phyloP scores from a whole-genome alignment of 1,140 invertebrate species.

The Aphaenogaster ashmeadi region DNA sequence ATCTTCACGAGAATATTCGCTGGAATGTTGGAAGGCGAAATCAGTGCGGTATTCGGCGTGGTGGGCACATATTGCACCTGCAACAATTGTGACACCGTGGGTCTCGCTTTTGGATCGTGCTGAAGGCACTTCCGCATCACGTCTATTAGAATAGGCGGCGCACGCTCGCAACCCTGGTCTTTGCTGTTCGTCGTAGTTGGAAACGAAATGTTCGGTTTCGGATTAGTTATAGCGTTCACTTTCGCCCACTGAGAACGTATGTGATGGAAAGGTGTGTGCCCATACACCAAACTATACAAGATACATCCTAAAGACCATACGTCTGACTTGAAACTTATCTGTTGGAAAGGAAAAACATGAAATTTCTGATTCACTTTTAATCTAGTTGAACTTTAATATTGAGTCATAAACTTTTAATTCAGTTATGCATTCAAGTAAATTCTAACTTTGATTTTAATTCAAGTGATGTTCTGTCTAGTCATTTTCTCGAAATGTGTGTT shows the following conservation, averaged over 20 bases:
- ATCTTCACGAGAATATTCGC: conserved; percentile 81
- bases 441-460: not conserved
- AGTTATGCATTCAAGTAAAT: not conserved
- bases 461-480: not conserved
- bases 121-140: conserved; percentile 91
- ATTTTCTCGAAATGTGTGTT: not conserved
- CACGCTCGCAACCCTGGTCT: conserved; percentile 56
- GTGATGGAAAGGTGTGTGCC: conserved; percentile 96
- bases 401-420: conserved; percentile 1
- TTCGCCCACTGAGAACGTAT: conserved; percentile 92
- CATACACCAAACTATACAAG: conserved; percentile 97
- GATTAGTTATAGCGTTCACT: conserved; percentile 94
- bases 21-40: conserved; percentile 71
- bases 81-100: conserved; percentile 91
- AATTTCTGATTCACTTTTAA: not conserved
- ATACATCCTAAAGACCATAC: conserved; percentile 99
- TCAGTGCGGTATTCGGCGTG: conserved; percentile 42
- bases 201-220: conserved; percentile 92
- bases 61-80: conserved; percentile 88
- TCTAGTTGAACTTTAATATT: not conserved
- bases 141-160: conserved; percentile 87
- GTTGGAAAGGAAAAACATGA: conserved; percentile 72
- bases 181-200: conserved; percentile 83
- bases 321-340: conserved; percentile 97
- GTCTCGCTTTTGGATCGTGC: conserved; percentile 90